phyloP scores from a whole-genome alignment of 2,113 vertebrate species.

The Chauna torquata region DNA sequence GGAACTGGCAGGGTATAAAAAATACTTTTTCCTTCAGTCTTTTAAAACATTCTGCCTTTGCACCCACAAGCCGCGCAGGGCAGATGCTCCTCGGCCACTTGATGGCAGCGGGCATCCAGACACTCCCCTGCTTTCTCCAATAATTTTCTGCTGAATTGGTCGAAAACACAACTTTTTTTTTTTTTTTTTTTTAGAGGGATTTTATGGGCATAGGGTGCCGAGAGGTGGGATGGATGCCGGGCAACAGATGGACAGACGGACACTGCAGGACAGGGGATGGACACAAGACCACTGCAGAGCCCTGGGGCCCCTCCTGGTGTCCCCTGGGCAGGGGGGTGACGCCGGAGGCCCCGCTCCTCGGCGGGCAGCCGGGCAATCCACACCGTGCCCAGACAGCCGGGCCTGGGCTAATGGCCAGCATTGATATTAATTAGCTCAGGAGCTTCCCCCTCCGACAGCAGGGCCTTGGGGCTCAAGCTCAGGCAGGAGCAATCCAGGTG shows the following conservation, averaged over 20 bases:
- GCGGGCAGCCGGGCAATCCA: constrained; percentile 22
- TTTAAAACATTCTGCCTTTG: background rate
- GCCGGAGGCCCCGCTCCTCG: background rate
- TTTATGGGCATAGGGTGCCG: background rate
- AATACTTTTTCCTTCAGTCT: background rate
- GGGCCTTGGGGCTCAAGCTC: background rate
- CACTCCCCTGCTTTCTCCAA: rapidly evolving
- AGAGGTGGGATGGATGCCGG: rapidly evolving
- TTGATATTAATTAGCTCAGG: constrained; percentile 63
- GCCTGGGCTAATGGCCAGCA: constrained; percentile 1
- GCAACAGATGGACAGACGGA: background rate
- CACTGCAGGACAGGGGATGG: background rate
- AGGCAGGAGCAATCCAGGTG: background rate
- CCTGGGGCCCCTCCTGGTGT: background rate
- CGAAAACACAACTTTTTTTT: too few relatives aligned
- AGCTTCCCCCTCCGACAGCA: background rate
- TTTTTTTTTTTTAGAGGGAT: too few relatives aligned
- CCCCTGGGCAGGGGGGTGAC: background rate
- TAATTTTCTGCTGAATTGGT: background rate
- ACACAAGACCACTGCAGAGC: background rate
- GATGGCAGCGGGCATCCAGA: background rate
- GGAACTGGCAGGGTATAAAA: too few relatives aligned
- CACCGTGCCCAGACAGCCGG: background rate
- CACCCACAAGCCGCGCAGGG: background rate
- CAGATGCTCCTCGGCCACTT: background rate